Base-by-base conservation (phyloP, 1,140 invertebrate genomes). In the Teleopsis dalmanni region DNA sequence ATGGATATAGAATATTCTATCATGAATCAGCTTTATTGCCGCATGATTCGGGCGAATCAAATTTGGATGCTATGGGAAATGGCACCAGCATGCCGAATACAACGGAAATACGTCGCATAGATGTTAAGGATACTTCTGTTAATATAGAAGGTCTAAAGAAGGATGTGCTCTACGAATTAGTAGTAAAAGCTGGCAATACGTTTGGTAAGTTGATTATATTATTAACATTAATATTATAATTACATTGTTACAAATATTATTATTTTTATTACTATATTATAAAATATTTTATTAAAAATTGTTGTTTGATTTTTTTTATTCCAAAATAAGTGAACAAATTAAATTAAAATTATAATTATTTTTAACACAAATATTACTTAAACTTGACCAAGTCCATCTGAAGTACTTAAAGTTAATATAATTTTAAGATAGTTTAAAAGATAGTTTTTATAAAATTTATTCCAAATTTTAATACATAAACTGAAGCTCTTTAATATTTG, bases 141-240 rank as follows among this genome's bases (percentile, higher is more conserved):
- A 78, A 76, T 48, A 78, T 91, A 21, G 76, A 75, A 21, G 79
- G 81, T 18, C 73, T 90, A 13, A 80, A 83, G 59, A 81, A 83
- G 47, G 83, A 83, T 52, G 76, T 80, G 14, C 74, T 76, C 13
- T 91, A 91, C 64, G 87, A 90, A 63, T 79, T 84, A 47, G 82
- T 87, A 8, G 78, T 90, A 1, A 91, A 89, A 66, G 84, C 87
- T 22, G 85, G 84, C 36, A 91, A 90, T 71, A 78, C 81, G 55
- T 78, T 79, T 54, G 77, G 76, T 78, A 55, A 73, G 60, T 53
- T 31, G 2, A 31, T 9, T 7, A 22, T 10, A 10, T 9, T 33
- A 44, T 11, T 14, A 16, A 34, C 18, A 16, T 13, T 34, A 14
- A 34, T 13, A 14, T 9, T 14, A 34, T 14, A 34, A 14, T 2